Conservation (phyloP, 2,113 vertebrate species). For the Eidolon helvum region DNA sequence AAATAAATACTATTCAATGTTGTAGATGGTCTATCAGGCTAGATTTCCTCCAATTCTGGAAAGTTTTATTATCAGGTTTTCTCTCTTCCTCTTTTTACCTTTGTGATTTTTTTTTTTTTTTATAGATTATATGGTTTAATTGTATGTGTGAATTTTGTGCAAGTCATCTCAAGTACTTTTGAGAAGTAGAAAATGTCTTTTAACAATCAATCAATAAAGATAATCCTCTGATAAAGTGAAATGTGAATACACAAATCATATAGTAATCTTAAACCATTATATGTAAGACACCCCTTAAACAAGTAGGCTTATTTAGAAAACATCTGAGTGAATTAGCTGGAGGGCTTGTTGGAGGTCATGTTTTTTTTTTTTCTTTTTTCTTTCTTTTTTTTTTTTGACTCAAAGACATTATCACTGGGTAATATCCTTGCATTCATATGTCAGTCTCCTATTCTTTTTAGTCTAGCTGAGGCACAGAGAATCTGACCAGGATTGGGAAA, state of each 20-base stretch:
- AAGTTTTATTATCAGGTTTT: neutral
- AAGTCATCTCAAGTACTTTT: constrained; percentile 26
- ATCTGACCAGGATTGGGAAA: neutral
- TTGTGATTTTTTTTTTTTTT: neutral
- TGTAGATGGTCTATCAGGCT: neutral
- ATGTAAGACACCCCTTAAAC: neutral
- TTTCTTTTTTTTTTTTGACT: neutral
- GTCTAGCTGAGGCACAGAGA: neutral
- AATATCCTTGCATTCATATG: constrained; percentile 20
- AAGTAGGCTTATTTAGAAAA: neutral
- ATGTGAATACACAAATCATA: neutral
- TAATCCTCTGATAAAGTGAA: constrained; percentile 41
- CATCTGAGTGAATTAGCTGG: neutral
- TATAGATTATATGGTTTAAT: neutral
- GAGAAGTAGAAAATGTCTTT: neutral
- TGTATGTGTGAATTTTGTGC: neutral
- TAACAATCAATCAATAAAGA: neutral
- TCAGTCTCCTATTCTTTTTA: neutral
- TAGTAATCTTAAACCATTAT: neutral
- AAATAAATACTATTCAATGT: neutral
- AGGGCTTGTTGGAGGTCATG: neutral
- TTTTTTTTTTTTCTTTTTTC: neutral
- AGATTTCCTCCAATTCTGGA: neutral
- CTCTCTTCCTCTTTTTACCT: neutral
- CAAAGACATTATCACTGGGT: neutral